Evolutionary conservation across 2,113 vertebrate genomes (phyloP), one percentile per base, ranked within the genome.

Genomic region (Bujurquina vittata): DNA sequence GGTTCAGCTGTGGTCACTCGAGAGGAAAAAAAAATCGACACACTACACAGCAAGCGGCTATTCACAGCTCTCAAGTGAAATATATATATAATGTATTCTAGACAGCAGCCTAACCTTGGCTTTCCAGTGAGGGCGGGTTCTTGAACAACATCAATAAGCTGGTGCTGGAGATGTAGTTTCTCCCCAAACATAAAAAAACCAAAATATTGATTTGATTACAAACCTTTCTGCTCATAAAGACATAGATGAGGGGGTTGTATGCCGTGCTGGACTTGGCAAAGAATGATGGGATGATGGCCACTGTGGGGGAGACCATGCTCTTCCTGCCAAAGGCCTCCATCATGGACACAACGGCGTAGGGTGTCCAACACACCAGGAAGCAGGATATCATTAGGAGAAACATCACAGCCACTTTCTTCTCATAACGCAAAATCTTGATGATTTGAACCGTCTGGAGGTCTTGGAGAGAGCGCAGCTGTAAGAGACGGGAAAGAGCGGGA

Each of bases 151-250:
- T 17, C n/a, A 52, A 52, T 15, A 69, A 11, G 20, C 7, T 20
- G 43, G 65, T 52, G 3, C 43, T 69, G 23, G 40, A 69, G 40
- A 20, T 23, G 40, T 31, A 31, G 43, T 46, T 40, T 72, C 0
- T 0, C 26, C 65, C 4, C 46, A 54, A 54, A 72, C 67, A 72
- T 9, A 74, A 40, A 55, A 81, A 54, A 1, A 33, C 22, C 5
- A 7, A 33, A 33, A 33, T 2, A 49, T 46, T 2, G 3, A 17
- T 5, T 12, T 4, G 18, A 78, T 14, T 11, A 77, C 91, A 40
- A 77, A 99, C 98, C 97, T 98, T 99, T 93, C 96, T 96, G 93
- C 95, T 97, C 97, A 98, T 98, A 93, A 97, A 96, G 84, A 96
- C 93, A 23, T 97, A 99, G 90, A 98, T 98, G 79, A 98, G 90